phyloP scores from a whole-genome alignment of 2,888 invertebrate genomes.

The Scaptomyza flava region DNA sequence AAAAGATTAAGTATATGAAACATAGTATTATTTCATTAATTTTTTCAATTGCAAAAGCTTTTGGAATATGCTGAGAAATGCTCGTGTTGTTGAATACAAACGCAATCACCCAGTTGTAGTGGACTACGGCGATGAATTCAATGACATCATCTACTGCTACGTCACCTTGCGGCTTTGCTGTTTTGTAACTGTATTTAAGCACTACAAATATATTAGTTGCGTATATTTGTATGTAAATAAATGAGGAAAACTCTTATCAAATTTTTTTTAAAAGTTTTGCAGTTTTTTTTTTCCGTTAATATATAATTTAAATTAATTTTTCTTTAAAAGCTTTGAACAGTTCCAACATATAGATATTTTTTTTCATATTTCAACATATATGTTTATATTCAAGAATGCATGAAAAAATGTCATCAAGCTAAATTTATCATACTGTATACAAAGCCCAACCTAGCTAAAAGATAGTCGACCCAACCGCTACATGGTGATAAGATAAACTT shows the following conservation, averaged over 20 bases:
- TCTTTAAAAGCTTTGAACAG: not conserved
- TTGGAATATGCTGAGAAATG: conserved; percentile 11
- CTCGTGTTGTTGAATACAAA: conserved; percentile 35
- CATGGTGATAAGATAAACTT: conserved; percentile 63
- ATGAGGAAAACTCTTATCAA: too few species aligned
- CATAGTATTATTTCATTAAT: too few species aligned
- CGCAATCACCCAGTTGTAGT: conserved; percentile 24
- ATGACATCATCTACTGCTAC: conserved; percentile 63
- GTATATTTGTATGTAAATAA: conserved; percentile 2
- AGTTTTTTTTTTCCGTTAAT: not conserved
- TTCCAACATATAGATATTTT: not conserved
- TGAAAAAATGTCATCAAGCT: conserved; percentile 30
- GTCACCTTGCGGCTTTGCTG: conserved; percentile 39
- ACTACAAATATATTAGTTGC: conserved; percentile 1
- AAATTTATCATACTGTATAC: conserved; percentile 37
- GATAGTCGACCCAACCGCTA: conserved; percentile 15
- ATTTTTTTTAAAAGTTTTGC: too few species aligned
- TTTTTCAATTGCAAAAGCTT: not conserved
- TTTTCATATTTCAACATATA: not conserved
- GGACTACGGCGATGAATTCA: conserved; percentile 32
- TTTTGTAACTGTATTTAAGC: conserved; percentile 29
- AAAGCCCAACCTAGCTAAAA: conserved; percentile 15
- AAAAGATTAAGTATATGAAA: too few species aligned
- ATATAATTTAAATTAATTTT: not conserved
- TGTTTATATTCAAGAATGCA: not conserved